Conservation (phyloP, 2,797 vertebrate species). For the Cossypha heuglini region DNA sequence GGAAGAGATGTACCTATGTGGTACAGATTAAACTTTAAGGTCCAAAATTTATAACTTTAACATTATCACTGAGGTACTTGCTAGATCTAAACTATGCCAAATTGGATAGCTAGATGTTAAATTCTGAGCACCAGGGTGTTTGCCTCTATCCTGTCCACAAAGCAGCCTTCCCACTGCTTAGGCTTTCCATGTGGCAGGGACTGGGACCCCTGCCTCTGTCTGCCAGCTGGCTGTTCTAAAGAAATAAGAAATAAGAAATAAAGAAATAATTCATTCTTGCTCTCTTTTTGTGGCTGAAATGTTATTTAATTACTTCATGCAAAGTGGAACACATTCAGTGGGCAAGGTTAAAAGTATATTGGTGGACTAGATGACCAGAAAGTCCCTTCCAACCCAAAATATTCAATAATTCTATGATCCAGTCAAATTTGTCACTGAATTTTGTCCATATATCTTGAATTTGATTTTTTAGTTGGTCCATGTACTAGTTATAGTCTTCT, state of each 20-base stretch:
- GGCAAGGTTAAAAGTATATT: neutral
- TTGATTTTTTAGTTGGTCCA: neutral
- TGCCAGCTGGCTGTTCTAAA: neutral
- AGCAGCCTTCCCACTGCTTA: neutral
- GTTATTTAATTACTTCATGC: neutral
- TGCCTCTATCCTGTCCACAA: neutral
- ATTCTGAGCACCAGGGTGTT: neutral
- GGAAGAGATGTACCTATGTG: neutral
- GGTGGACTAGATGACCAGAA: neutral
- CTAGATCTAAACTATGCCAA: neutral
- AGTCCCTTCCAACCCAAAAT: neutral
- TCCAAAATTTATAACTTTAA: neutral
- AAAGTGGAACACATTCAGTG: neutral
- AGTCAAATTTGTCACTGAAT: neutral
- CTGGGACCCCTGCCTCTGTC: neutral
- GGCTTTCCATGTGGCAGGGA: neutral
- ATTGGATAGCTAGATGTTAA: neutral
- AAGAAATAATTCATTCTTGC: neutral
- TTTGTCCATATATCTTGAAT: neutral
- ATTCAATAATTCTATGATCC: neutral
- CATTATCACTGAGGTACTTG: neutral
- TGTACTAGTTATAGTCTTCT: neutral
- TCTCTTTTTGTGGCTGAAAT: neutral
- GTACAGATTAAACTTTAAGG: neutral
- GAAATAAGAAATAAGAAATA: neutral